phyloP scores from a whole-genome alignment of 2,113 vertebrate species.

The Emberiza fucata region DNA sequence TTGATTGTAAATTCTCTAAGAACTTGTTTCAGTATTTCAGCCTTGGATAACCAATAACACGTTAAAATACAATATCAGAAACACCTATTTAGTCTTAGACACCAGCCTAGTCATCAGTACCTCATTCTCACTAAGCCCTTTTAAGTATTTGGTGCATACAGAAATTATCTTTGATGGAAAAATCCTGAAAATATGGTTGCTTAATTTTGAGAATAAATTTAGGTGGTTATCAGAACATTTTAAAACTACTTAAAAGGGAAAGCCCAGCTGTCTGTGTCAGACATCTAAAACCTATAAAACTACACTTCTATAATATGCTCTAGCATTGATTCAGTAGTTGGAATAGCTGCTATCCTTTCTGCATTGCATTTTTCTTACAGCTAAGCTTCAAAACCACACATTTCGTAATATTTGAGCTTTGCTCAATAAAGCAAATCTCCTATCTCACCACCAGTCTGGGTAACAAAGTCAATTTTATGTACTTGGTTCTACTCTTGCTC shows the following conservation, averaged over 20 bases:
- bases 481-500: not conserved
- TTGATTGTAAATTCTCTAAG: not conserved
- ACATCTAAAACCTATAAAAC: not conserved
- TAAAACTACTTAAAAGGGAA: not conserved
- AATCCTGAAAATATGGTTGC: not conserved
- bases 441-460: not conserved
- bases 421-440: not conserved
- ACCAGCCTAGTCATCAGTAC: not conserved
- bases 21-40: not conserved
- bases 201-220: not conserved
- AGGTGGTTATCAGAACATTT: not conserved
- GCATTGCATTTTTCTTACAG: not conserved
- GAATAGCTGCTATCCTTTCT: not conserved
- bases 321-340: not conserved
- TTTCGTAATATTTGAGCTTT: not conserved
- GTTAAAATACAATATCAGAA: not conserved
- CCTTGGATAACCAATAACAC: not conserved
- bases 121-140: not conserved
- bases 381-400: not conserved
- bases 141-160: not conserved
- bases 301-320: not conserved
- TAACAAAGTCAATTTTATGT: not conserved
- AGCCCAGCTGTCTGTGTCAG: not conserved
- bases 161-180: not conserved
- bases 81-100: not conserved